Base-by-base conservation (phyloP, 2,113 vertebrate species). In the Rhea pennata region DNA sequence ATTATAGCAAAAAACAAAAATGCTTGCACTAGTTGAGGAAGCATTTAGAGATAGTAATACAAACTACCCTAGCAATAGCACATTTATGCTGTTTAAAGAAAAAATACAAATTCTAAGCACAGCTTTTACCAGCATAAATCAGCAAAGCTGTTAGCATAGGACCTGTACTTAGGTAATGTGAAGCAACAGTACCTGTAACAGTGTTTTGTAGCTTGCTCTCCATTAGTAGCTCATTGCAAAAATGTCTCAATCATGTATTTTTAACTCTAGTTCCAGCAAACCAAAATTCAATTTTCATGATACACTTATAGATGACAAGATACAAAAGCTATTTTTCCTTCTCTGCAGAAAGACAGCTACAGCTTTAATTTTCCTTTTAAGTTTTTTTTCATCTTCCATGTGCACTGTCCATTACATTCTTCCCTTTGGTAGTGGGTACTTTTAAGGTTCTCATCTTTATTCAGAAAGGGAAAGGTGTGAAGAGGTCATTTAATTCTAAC, bases 401-500 rank as follows among this genome's bases (percentile, higher is more conserved):
- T 3, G 6, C 1, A 2, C 54, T 67, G 53, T 7, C 74, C 71
- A 8, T 31, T 59, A 76, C 46, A 95, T 9, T 26, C 31, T 82
- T 50, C 50, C 67, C 87, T 15, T 76, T 87, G 53, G 39, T 64
- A 73, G 1, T 20, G 9, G 20, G 22, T 83, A 54, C 71, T 91
- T 95, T 76, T 94, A 74, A 79, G 64, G 59, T n/a, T 75, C 78
- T 46, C 79, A 54, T 42, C 48, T 71, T 84, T 89, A 74, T 70
- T 61, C 46, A 83, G 50, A 58, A 22, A 58, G 84, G 72, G 36
- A 91, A 89, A 85, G 71, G 83, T 5, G 15, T 15, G 51, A 93
- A 78, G 20, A 90, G 48, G 73, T 39, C 69, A 33, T 81, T 92
- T 81, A 92, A 88, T 87, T 82, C 86, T 82, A 92, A 79, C 40